Evolutionary conservation across 2,797 vertebrate species (phyloP).

Genomic region (Enteromius fasciolatus): DNA sequence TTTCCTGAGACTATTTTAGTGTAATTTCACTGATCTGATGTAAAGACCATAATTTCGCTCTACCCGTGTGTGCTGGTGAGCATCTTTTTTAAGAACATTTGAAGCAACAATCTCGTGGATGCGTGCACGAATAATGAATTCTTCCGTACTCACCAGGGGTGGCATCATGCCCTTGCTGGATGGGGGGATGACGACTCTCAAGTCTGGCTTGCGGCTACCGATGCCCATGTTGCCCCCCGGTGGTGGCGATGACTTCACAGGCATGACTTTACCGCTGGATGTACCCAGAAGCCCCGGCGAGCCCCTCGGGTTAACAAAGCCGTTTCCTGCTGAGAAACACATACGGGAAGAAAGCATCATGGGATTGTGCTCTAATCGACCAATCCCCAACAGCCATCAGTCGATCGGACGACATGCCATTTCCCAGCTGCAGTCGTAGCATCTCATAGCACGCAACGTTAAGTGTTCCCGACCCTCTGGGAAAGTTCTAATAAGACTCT

Average conservation of each 20-base stretch:
- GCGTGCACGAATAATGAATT: slow-evolving; percentile 30
- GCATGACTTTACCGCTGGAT: slow-evolving; percentile 93
- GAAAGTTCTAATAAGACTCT: slow-evolving; percentile 81
- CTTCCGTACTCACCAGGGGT: slow-evolving; percentile 86
- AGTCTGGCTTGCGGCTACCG: slow-evolving; percentile 94
- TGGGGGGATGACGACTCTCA: slow-evolving; percentile 96
- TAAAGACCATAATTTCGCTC: slow-evolving; percentile 1
- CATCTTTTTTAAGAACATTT: background rate
- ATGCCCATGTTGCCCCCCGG: slow-evolving; percentile 91
- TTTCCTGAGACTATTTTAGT: slow-evolving; percentile 50
- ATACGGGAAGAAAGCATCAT: slow-evolving; percentile 73
- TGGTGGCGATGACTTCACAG: slow-evolving; percentile 95
- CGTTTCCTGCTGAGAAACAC: slow-evolving; percentile 87
- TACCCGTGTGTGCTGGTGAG: background rate
- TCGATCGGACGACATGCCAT: slow-evolving; percentile 66
- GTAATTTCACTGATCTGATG: slow-evolving; percentile 12
- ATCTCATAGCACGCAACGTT: slow-evolving; percentile 73
- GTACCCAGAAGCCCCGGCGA: slow-evolving; percentile 91
- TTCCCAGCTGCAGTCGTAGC: slow-evolving; percentile 67
- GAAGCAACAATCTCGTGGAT: slow-evolving; percentile 40
- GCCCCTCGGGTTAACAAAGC: slow-evolving; percentile 94
- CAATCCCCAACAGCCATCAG: slow-evolving; percentile 70
- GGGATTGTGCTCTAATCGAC: slow-evolving; percentile 66
- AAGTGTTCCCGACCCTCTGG: slow-evolving; percentile 81
- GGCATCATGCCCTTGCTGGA: slow-evolving; percentile 99